Evolutionary conservation across 2,797 vertebrate genomes (phyloP), one percentile per base, ranked within the genome.

Genomic region (Xenops minutus): DNA sequence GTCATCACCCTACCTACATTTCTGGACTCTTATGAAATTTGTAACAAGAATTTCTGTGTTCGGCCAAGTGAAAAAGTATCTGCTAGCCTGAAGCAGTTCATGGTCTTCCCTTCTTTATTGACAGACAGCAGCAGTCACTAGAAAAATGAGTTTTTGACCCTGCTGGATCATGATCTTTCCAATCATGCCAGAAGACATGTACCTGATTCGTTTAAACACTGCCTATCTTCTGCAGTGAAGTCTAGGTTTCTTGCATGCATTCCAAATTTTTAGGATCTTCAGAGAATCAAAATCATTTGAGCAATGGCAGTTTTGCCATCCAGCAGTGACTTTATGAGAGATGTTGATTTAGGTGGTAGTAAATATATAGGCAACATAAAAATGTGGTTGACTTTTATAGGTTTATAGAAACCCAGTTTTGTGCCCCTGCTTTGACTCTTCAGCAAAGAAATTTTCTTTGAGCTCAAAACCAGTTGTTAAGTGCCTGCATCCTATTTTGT

Each of bases 101-200:
- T 54, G 49, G 48, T 95, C 63, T 90, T 51, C 58, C 74, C 78
- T 95, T 55, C 59, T 74, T 93, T 90, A 87, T 96, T 97, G 93
- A 92, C 96, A 97, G 96, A 95, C 96, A 97, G 97, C 96, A 97
- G 96, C 95, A 93, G 92, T 97, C 89, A 95, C 93, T 96, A 96
- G 96, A 96, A 97, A 95, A 96, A 94, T 43, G 93, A 89, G 23
- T 21, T 96, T 95, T 94, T 90, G 39, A 93, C 95, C 95, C 95
- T 97, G 95, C 97, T 98, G 97, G 97, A 98, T 98, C 97, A 97
- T 96, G 95, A 61, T 81, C 54, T 96, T 72, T 92, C 73, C 46
- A 88, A 79, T 95, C 36, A 37, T 59, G 43, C 43, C 46, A 48
- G 82, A 74, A 68, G 54, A 62, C 6, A 1, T 10, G n/a, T 74